Evolutionary conservation across 2,113 vertebrate species (phyloP), one percentile per base, ranked within the genome.

Genomic region (Clarias gariepinus): DNA sequence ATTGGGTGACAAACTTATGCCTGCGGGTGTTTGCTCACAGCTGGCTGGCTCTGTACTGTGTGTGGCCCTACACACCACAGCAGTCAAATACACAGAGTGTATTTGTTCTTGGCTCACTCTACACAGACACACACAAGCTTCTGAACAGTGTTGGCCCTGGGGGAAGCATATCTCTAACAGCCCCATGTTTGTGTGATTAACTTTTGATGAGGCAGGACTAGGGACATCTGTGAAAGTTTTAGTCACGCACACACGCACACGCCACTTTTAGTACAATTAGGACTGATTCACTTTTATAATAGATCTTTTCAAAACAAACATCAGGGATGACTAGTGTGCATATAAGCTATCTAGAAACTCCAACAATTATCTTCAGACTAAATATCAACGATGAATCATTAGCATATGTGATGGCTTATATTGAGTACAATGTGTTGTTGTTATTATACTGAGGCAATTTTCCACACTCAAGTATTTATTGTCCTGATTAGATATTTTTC

Each of bases 171-270:
- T 87, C 80, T 66, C 23, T 66, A 41, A 58, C 36, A 33, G 87
- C 77, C 85, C 81, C 85, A 85, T 83, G 63, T 88, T 87, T 85
- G 89, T 82, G 86, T 87, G 87, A 90, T 90, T 90, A 90, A 85
- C 33, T 91, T 80, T 89, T 84, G 88, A 90, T 90, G 90, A 89
- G 86, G 85, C 88, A 82, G 82, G 78, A 66, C 87, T 84, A 81
- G 55, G 33, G 58, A 85, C 90, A 92, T 92, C 91, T 91, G 91
- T 87, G 71, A 89, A 87, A 81, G 85, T 83, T 90, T 87, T 90
- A 86, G 73, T 68, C 83, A 68, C 78, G 68, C 61, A 68, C 81
- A 83, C 61, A 84, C 28, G 15, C 64, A 69, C 61, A 64, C 33
- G 33, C 78, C 52, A 19, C 53, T 87, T 81, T 85, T 78, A 78